Evolutionary conservation across 2,113 vertebrate species (phyloP).

Genomic region (Apodemus sylvaticus): DNA sequence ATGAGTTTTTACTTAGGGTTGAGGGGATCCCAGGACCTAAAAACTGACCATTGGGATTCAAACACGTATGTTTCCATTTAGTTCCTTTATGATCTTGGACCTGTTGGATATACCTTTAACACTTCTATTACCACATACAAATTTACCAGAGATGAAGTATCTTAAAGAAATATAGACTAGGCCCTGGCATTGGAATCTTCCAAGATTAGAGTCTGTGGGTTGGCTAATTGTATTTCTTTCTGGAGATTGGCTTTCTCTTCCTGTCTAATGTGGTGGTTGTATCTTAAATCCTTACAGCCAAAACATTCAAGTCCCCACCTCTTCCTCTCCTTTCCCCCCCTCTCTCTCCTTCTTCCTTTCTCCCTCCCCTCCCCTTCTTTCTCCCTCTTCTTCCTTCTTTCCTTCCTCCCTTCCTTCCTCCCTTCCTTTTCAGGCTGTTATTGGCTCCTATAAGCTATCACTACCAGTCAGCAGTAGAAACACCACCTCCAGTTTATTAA

Average conservation of each 20-base stretch:
- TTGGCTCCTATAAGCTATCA: background rate
- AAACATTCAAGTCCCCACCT: background rate
- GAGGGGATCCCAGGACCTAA: background rate
- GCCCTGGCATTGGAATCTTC: background rate
- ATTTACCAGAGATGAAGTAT: background rate
- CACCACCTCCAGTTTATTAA: background rate
- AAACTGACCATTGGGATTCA: background rate
- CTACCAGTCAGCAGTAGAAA: background rate
- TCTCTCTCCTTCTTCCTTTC: rapidly evolving
- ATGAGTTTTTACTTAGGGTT: background rate
- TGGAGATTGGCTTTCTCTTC: background rate
- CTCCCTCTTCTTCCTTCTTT: rapidly evolving
- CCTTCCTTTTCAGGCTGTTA: background rate
- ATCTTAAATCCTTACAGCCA: background rate
- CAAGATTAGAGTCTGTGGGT: background rate
- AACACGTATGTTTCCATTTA: background rate
- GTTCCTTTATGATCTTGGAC: slow-evolving; percentile 5
- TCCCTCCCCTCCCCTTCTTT: rapidly evolving
- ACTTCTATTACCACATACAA: background rate
- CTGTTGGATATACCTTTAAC: background rate
- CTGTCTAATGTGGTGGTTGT: background rate
- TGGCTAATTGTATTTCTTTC: background rate
- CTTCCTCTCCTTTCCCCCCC: background rate
- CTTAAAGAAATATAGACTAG: background rate
- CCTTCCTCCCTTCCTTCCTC: too few species aligned